Evolutionary conservation across 2,888 invertebrate species (phyloP), one percentile per base, ranked within the genome.

Genomic region (Linhomoeus sp.): DNA sequence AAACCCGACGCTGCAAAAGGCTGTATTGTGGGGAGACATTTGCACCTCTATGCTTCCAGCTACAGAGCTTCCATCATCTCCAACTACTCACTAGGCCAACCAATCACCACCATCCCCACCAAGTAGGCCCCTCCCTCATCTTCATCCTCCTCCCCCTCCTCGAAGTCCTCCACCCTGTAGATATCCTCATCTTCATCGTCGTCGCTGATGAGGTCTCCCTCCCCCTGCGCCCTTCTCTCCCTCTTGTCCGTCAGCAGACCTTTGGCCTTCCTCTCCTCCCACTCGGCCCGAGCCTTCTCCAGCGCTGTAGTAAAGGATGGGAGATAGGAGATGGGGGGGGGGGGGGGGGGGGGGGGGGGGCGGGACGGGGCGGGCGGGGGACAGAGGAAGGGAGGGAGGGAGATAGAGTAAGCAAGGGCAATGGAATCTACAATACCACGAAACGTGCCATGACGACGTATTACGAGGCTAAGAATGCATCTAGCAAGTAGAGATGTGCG

Each of bases 271-370:
- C 59, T 66, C 41, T 58, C 72, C 56, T 77, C 77, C 83, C 84
- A 87, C 55, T 80, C 79, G 7, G 72, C 70, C 1, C 82, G 73
- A 0, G 78, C 76, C 51, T 66, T 66, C 52, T 70, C 70, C 38
- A 75, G 70, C 1, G 74, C 76, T 42, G 36, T 35, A 73, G 80
- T 77, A n/a, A n/a, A n/a, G n/a, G n/a, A n/a, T n/a, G n/a, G n/a
- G n/a, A n/a, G n/a, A n/a, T n/a, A n/a, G n/a, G n/a, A n/a, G n/a
- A n/a, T n/a, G n/a, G n/a, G n/a, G n/a, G n/a, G n/a, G n/a, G n/a
- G n/a, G n/a, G n/a, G n/a, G n/a, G n/a, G n/a, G n/a, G n/a, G n/a
- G n/a, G n/a, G n/a, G n/a, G n/a, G n/a, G n/a, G n/a, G n/a, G n/a
- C n/a, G n/a, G n/a, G n/a, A n/a, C n/a, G n/a, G n/a, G n/a, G n/a